phyloP scores from a whole-genome alignment of 2,888 invertebrate species.

The Oegoconia quadripuncta region DNA sequence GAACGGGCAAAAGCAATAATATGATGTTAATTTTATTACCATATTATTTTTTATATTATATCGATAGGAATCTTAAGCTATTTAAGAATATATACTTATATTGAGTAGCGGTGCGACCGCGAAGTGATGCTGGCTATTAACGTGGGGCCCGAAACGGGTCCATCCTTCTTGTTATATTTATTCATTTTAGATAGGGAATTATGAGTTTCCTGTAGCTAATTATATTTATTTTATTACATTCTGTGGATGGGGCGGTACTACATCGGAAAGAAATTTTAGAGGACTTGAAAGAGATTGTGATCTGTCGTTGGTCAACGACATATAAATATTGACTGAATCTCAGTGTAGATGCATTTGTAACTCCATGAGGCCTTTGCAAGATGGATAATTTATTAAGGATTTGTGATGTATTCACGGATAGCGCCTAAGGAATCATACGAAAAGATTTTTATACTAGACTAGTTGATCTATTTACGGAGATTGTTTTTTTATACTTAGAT shows the following conservation, averaged over 20 bases:
- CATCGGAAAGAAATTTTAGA: slow-evolving; percentile 66
- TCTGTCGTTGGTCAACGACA: slow-evolving; percentile 79
- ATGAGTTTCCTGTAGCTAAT: slow-evolving; percentile 77
- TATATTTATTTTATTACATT: slow-evolving; percentile 76
- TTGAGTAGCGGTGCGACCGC: slow-evolving; percentile 76
- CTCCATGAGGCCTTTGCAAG: slow-evolving; percentile 79
- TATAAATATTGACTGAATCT: slow-evolving; percentile 80
- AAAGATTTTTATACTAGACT: slow-evolving; percentile 80
- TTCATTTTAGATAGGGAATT: slow-evolving; percentile 77
- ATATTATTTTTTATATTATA: slow-evolving; percentile 79
- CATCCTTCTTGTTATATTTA: slow-evolving; percentile 75
- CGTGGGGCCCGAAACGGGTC: slow-evolving; percentile 55
- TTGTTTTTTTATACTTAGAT: slow-evolving; percentile 80
- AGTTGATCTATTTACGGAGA: slow-evolving; percentile 80
- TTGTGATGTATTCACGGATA: slow-evolving; percentile 80
- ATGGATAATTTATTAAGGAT: slow-evolving; percentile 77
- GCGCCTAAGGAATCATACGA: slow-evolving; percentile 80
- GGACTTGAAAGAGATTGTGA: slow-evolving; percentile 79
- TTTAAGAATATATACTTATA: slow-evolving; percentile 63
- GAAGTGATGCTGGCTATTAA: slow-evolving; percentile 73
- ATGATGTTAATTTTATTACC: slow-evolving; percentile 79
- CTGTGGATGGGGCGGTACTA: slow-evolving; percentile 71
- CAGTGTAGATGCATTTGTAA: slow-evolving; percentile 80
- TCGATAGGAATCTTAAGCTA: slow-evolving; percentile 71
- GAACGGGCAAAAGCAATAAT: slow-evolving; percentile 80